Evolutionary conservation across 2,797 vertebrate genomes (phyloP).

Genomic region (Onychomys arenicola): DNA sequence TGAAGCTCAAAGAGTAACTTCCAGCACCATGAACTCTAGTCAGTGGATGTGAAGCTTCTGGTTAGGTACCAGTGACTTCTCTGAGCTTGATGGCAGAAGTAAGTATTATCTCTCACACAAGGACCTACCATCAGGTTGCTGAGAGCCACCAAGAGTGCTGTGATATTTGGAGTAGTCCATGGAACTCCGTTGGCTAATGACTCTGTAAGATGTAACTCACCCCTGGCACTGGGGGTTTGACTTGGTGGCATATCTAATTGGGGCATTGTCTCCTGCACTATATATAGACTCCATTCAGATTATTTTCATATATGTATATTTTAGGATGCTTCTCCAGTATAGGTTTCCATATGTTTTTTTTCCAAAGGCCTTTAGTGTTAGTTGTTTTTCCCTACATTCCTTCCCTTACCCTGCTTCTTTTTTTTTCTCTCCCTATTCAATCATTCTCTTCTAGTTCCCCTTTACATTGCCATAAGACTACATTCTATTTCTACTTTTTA

Average conservation of each 20-base stretch:
- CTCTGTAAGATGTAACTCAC: background rate
- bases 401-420: background rate
- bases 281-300: background rate
- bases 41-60: background rate
- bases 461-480: background rate
- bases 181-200: background rate
- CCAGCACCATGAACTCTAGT: background rate
- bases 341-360: background rate
- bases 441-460: background rate
- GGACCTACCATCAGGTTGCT: background rate
- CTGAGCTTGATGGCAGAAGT: background rate
- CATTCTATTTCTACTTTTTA: background rate
- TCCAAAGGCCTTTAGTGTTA: background rate
- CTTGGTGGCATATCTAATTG: background rate
- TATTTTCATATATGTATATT: background rate
- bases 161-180: too few species aligned
- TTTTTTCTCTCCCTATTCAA: background rate
- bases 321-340: background rate
- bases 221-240: background rate
- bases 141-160: background rate
- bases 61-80: background rate
- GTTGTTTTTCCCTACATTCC: constrained; percentile 6
- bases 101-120: background rate
- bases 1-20: background rate
- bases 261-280: background rate